These are phyloP conservation scores for Scatophagus argus DNA, from an alignment of 2,113 vertebrate genomes.

Conservation along the genomic window DNA sequence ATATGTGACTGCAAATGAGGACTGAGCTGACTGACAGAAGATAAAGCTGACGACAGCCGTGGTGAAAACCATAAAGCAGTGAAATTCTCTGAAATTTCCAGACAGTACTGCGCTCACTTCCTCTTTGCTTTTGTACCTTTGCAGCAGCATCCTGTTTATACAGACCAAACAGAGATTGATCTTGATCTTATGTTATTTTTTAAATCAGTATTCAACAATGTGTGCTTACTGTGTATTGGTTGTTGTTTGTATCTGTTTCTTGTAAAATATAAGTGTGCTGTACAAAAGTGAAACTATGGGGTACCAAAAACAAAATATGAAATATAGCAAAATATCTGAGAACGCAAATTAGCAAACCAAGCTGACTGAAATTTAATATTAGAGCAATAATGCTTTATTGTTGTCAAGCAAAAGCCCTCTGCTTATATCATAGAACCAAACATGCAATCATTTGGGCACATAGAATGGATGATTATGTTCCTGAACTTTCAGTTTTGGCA, in stretches of 20 bases:
- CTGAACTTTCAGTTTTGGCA: too few relatives aligned
- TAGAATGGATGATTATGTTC: background rate
- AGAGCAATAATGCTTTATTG: background rate
- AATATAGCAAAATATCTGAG: too few relatives aligned
- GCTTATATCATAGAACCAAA: background rate
- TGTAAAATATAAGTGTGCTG: background rate
- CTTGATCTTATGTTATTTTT: background rate
- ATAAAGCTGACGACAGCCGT: background rate
- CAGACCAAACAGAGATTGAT: conserved; percentile 10
- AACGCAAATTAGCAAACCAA: background rate
- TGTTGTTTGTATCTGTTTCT: background rate
- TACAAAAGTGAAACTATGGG: background rate
- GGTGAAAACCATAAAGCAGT: conserved; percentile 30
- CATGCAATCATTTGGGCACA: background rate
- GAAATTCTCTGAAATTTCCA: conserved; percentile 72
- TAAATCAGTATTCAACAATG: background rate
- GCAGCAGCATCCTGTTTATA: conserved; percentile 58
- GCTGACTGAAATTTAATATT: background rate
- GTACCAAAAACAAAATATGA: background rate
- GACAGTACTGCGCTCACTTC: conserved; percentile 58
- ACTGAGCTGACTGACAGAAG: background rate
- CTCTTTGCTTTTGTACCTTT: conserved; percentile 74
- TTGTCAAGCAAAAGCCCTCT: background rate
- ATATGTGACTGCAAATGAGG: background rate
- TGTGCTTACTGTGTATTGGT: background rate